phyloP scores from a whole-genome alignment of 2,888 invertebrate genomes.

The Serrognathus titanus region DNA sequence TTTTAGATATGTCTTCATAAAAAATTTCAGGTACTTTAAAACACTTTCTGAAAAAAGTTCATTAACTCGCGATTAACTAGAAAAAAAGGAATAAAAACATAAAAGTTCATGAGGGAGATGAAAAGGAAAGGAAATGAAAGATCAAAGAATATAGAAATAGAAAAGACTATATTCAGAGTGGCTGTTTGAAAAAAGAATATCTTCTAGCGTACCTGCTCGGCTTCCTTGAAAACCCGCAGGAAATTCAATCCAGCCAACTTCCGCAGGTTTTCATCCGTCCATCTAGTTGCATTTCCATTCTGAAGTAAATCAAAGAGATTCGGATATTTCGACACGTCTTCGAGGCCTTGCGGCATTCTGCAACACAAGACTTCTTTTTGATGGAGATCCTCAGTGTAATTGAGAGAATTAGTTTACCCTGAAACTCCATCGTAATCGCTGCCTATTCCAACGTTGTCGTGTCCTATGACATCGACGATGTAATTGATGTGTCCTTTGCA shows the following conservation, averaged over 20 bases:
- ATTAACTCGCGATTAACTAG: no score
- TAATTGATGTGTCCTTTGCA: slow-evolving; percentile 53
- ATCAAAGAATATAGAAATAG: no score
- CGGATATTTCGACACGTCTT: slow-evolving; percentile 70
- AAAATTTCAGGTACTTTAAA: no score
- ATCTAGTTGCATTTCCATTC: slow-evolving; percentile 31
- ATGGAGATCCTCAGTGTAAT: background rate
- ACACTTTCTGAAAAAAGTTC: no score
- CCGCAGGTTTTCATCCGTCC: slow-evolving; percentile 49
- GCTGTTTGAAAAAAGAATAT: background rate
- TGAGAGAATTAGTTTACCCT: slow-evolving; percentile 36
- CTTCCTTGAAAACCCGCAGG: slow-evolving; percentile 47
- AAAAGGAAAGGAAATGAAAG: no score
- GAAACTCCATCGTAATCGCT: slow-evolving; percentile 53
- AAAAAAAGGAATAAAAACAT: no score
- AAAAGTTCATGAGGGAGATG: no score
- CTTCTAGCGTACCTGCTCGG: slow-evolving; percentile 31
- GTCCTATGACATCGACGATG: slow-evolving; percentile 50
- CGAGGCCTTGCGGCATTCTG: slow-evolving; percentile 64
- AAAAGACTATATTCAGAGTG: background rate
- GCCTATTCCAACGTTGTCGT: slow-evolving; percentile 54
- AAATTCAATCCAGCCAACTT: slow-evolving; percentile 53
- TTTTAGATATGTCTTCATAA: no score
- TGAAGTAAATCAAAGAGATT: slow-evolving; percentile 55
- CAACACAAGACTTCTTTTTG: no score